Conservation (phyloP, 2,888 invertebrate species). For the Griposia aprilina region DNA sequence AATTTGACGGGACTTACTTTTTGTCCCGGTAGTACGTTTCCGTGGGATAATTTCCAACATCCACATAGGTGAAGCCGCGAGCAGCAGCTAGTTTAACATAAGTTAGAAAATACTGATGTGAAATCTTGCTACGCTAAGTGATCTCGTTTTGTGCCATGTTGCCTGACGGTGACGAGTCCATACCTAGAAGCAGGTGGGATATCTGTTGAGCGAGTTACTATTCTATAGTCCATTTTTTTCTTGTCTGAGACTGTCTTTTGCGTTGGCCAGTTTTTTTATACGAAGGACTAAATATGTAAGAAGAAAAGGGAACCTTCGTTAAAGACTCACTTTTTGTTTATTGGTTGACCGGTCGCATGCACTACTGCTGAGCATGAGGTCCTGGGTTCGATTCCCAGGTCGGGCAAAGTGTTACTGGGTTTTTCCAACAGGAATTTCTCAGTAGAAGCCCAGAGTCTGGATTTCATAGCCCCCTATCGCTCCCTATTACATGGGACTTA, state of each 20-base stretch:
- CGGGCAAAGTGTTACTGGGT: not conserved
- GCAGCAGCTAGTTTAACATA: slow-evolving; percentile 2
- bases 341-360: not conserved
- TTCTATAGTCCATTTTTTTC: not conserved
- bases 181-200: not conserved
- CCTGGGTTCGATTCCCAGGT: no score
- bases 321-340: not conserved
- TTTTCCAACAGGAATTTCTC: not conserved
- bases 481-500: not conserved
- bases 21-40: no score
- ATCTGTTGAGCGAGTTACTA: not conserved
- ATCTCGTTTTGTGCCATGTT: slow-evolving; percentile 34
- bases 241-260: not conserved
- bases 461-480: not conserved
- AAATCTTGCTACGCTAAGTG: not conserved
- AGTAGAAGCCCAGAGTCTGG: not conserved
- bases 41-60: no score
- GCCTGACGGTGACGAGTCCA: slow-evolving; percentile 5
- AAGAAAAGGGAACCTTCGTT: not conserved
- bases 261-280: not conserved
- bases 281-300: not conserved
- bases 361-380: not conserved
- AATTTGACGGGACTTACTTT: no score
- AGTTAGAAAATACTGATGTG: slow-evolving; percentile 27
- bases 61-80: no score